Percentiles rank a stretch among this genome's conserved stretches.
Evolutionary conservation across 2,888 invertebrate species (phyloP).

Genomic region (Itoplectis maculator): DNA sequence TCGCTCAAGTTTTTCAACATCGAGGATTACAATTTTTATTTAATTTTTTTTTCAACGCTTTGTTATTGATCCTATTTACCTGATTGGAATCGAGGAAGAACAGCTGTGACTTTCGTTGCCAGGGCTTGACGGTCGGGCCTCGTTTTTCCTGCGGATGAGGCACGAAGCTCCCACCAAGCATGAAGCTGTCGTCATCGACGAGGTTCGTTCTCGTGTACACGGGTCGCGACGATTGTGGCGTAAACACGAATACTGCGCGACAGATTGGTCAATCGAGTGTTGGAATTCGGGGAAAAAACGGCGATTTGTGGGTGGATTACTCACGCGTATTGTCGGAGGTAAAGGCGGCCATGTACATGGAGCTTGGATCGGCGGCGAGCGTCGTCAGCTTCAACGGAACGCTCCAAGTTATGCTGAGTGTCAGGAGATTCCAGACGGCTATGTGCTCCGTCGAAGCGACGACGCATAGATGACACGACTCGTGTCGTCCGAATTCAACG

Average conservation of each 20-base stretch:
- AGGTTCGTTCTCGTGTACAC: conserved; percentile 86
- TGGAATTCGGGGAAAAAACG: background rate
- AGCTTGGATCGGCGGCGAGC: conserved; percentile 87
- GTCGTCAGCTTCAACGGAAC: conserved; percentile 86
- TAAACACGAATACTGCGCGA: conserved; percentile 88
- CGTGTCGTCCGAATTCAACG: conserved; percentile 87
- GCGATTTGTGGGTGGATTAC: conserved; percentile 67
- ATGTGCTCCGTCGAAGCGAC: conserved; percentile 86
- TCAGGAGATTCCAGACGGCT: conserved; percentile 90
- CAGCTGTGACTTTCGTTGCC: conserved; percentile 88
- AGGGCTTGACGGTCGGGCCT: conserved; percentile 79
- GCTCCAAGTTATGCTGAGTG: conserved; percentile 89
- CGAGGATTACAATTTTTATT: too few relatives aligned
- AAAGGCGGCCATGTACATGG: conserved; percentile 89
- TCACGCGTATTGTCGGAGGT: conserved; percentile 88
- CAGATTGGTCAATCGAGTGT: background rate
- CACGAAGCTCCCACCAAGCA: conserved; percentile 86
- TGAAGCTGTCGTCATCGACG: conserved; percentile 82
- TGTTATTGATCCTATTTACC: conserved; percentile 81
- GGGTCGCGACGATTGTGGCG: conserved; percentile 86
- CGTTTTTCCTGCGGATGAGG: conserved; percentile 85
- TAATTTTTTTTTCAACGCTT: background rate
- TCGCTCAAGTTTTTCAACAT: too few relatives aligned
- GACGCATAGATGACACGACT: conserved; percentile 87
- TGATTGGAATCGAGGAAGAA: conserved; percentile 88